Evolutionary conservation across 1,140 invertebrate genomes (phyloP).

Genomic region (Temnothorax nylanderi): DNA sequence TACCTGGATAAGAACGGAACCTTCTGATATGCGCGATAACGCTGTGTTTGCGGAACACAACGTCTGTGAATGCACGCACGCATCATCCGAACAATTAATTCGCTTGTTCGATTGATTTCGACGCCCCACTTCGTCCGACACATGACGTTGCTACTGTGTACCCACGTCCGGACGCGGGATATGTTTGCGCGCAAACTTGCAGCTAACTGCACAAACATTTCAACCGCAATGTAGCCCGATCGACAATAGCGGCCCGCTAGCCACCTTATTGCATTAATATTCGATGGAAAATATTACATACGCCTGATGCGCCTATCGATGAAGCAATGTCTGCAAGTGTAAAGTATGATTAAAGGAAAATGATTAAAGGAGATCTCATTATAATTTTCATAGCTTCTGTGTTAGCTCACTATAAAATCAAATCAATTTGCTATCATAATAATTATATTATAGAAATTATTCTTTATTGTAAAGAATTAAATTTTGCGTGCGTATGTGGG

Average conservation of each 20-base stretch:
- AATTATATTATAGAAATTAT: slow-evolving; percentile 1
- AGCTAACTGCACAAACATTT: slow-evolving; percentile 48
- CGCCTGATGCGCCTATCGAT: not conserved
- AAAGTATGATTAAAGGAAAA: not conserved
- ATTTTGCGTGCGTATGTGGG: not conserved
- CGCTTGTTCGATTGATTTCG: slow-evolving; percentile 51
- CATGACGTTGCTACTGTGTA: slow-evolving; percentile 47
- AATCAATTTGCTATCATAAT: not conserved
- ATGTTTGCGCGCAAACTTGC: slow-evolving; percentile 51
- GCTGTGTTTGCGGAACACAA: not conserved
- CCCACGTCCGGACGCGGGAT: slow-evolving; percentile 34
- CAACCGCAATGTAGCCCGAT: slow-evolving; percentile 5
- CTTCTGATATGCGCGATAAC: not conserved
- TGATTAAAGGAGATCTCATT: not conserved
- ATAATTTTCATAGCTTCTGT: not conserved
- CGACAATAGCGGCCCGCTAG: slow-evolving; percentile 1
- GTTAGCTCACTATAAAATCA: not conserved
- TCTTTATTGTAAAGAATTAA: not conserved
- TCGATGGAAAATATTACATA: slow-evolving; percentile 3
- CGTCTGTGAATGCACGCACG: not conserved
- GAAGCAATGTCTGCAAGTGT: not conserved
- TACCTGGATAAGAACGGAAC: not conserved
- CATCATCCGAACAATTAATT: slow-evolving; percentile 36
- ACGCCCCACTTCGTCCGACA: slow-evolving; percentile 33
- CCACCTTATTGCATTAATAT: slow-evolving; percentile 4